Percentiles rank a stretch among this genome's conserved stretches.
phyloP scores from a whole-genome alignment of 2,888 invertebrate species.

The Helobdella robusta region DNA sequence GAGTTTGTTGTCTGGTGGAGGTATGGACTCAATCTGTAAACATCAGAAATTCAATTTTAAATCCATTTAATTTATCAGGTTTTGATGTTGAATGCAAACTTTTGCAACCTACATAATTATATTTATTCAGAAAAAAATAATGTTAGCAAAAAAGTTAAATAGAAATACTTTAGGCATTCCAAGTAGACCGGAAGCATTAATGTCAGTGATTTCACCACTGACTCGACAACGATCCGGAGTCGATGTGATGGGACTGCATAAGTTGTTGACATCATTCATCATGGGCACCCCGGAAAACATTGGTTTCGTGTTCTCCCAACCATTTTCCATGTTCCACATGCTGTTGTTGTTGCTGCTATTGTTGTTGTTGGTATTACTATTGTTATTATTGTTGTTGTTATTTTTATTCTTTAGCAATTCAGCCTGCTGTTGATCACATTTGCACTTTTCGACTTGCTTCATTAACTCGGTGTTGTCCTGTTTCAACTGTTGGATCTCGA shows the following conservation, averaged over 20 bases:
- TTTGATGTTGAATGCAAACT: no score
- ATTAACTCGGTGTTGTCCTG: conserved; percentile 23
- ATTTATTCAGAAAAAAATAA: neutral
- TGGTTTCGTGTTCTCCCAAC: conserved; percentile 15
- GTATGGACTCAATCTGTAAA: conserved; percentile 7
- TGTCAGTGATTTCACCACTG: conserved; percentile 7
- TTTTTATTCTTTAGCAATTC: conserved; percentile 16
- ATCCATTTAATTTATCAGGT: no score
- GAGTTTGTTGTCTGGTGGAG: conserved; percentile 23
- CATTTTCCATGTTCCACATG: conserved; percentile 5
- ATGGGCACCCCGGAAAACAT: conserved; percentile 12
- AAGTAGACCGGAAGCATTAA: neutral
- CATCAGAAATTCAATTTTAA: neutral
- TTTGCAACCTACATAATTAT: no score
- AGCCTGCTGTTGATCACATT: conserved; percentile 22
- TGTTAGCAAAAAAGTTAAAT: neutral
- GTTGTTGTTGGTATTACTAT: conserved; percentile 1
- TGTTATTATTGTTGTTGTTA: conserved; percentile 13
- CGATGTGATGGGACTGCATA: conserved; percentile 23
- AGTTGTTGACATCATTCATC: conserved; percentile 12
- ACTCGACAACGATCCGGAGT: conserved; percentile 24
- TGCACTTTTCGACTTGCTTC: conserved; percentile 23
- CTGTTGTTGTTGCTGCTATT: neutral
- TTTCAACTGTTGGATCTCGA: conserved; percentile 25
- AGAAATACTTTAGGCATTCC: neutral